phyloP scores from a whole-genome alignment of 2,113 vertebrate genomes.

The Bungarus multicinctus region DNA sequence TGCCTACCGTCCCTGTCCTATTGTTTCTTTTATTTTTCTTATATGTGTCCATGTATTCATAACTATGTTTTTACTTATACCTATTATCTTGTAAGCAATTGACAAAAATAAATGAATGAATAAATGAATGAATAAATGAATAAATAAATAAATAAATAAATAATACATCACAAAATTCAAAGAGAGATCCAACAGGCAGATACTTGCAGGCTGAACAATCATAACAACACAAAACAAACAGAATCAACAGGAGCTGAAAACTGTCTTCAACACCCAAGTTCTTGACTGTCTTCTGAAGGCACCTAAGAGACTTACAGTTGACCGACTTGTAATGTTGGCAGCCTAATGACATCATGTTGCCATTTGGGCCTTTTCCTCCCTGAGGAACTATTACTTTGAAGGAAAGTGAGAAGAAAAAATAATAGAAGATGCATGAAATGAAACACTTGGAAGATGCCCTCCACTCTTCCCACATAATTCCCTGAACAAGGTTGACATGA shows the following conservation, averaged over 20 bases:
- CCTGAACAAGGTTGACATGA: background rate
- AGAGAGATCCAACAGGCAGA: background rate
- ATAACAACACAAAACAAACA: background rate
- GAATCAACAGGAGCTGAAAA: background rate
- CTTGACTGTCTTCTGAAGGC: background rate
- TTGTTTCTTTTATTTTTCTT: no score
- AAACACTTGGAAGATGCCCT: background rate
- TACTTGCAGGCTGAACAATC: background rate
- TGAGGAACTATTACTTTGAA: background rate
- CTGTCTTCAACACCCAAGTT: background rate
- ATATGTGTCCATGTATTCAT: no score
- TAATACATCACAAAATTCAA: background rate
- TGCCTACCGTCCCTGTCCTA: no score
- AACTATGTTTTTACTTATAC: no score
- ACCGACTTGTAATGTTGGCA: background rate
- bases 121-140: no score
- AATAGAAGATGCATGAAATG: background rate
- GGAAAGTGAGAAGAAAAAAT: background rate
- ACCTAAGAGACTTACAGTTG: background rate
- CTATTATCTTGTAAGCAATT: no score
- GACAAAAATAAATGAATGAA: no score
- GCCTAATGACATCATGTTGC: background rate
- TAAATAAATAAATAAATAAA: no score
- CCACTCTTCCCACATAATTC: background rate
- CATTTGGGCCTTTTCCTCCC: background rate